A percentile compares a stretch with the other conserved stretches of the same genome.
These are phyloP conservation scores for Leptarthrus brevirostris DNA, from an alignment of 2,888 invertebrate genomes.

Conservation along the genomic window DNA sequence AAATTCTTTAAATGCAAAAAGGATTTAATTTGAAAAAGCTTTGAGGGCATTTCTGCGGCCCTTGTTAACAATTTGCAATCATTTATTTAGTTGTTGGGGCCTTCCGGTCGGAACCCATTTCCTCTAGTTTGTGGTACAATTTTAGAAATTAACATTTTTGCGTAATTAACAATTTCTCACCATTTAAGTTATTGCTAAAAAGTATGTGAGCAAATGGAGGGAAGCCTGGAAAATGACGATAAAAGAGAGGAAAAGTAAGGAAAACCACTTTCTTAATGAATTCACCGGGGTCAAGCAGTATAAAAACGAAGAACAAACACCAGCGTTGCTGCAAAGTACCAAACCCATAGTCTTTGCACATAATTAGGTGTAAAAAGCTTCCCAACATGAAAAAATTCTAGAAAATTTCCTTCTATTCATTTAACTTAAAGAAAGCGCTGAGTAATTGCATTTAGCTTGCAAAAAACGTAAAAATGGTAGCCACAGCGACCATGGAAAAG, in stretches of 20 bases:
- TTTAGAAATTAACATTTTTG: constrained; percentile 35
- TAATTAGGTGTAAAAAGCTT: constrained; percentile 48
- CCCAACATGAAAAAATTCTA: constrained; percentile 15
- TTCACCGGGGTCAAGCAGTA: constrained; percentile 36
- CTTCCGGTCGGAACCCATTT: no score
- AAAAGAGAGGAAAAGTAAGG: not conserved
- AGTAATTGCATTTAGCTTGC: constrained; percentile 46
- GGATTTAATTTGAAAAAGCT: no score
- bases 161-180: constrained; percentile 35
- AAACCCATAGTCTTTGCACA: constrained; percentile 40
- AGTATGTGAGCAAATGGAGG: not conserved
- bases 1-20: no score
- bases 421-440: constrained; percentile 48
- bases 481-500: not conserved
- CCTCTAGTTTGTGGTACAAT: not conserved
- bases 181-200: constrained; percentile 23
- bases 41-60: no score
- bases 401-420: constrained; percentile 42
- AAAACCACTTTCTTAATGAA: constrained; percentile 47
- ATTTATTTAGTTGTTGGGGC: no score
- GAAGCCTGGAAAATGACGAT: not conserved
- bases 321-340: constrained; percentile 3
- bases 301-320: constrained; percentile 37
- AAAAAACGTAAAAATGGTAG: not conserved
- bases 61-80: no score